Evolutionary conservation across 2,888 invertebrate species (phyloP), one percentile per base, ranked within the genome.

Genomic region (Macaria liturata): DNA sequence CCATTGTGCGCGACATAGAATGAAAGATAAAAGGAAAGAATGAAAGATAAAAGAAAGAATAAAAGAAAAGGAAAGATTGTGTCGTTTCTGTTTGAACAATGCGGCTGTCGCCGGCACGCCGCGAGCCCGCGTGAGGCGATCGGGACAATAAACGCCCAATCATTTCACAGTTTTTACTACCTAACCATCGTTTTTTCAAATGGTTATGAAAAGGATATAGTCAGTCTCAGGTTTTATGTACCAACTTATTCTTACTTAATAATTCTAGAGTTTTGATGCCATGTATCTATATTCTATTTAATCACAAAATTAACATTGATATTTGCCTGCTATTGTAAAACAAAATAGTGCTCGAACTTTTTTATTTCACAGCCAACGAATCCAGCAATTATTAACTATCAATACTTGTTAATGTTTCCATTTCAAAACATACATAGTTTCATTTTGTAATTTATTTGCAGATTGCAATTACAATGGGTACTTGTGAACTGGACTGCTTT

Each of bases 11-110:
- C 68, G 68, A 74, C 72, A 79, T 74, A 77, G 82, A 81, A 86
- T 79, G 81, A 84, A 85, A 86, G 81, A 81, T 77, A 78, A 62
- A 62, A 59, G 54, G 57, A 84, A 83, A 83, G 80, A 75, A 78
- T 77, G 68, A 78, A 69, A 69, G 64, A 66, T 67, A 75, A 77
- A 73, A 73, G 66, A 80, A 80, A 80, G 46, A 61, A 61, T 61
- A 61, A 61, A 61, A 55, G 59, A 57, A 61, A 81, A 74, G 70
- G 72, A 86, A 87, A 83, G 78, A 84, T 84, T 86, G 86, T 88
- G 84, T 88, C 86, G 88, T 86, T 86, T 87, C 80, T 85, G 89
- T 89, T 87, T 87, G 88, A 88, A 90, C 90, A 91, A 91, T 84
- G 80, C 81, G 72, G 77, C 83, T 87, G 91, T 91, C 91, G 84